Percentiles rank a stretch among this genome's conserved stretches.
Conservation (phyloP, 2,888 invertebrate species). For the Oxyscelio sp. region DNA sequence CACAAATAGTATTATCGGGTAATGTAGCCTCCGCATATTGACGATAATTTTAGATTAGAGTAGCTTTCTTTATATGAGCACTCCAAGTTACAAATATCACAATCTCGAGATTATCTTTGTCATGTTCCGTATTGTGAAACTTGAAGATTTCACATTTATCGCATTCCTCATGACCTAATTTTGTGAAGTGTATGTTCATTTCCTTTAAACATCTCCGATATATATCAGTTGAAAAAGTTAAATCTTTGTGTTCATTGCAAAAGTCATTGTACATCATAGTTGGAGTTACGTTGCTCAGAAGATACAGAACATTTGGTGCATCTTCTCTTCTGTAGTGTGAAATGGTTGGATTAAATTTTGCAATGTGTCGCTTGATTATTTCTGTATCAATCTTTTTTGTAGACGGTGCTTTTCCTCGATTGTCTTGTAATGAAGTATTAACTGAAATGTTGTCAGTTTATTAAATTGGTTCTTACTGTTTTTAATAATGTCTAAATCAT, state of each 20-base stretch:
- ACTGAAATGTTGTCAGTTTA: conserved; percentile 26
- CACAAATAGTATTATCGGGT: conserved; percentile 15
- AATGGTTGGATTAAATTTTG: conserved; percentile 36
- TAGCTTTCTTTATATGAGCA: conserved; percentile 9
- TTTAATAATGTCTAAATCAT: too few species aligned
- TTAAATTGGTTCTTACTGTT: too few species aligned
- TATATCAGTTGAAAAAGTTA: conserved; percentile 17
- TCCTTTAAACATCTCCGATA: conserved; percentile 42
- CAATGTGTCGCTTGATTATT: conserved; percentile 20
- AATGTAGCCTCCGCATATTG: conserved; percentile 9
- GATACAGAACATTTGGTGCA: conserved; percentile 40
- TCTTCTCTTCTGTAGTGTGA: conserved; percentile 48
- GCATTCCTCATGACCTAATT: conserved; percentile 46
- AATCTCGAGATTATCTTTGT: conserved; percentile 32
- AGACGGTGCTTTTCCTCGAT: conserved; percentile 19
- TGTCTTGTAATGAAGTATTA: neutral
- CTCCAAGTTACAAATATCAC: conserved; percentile 13
- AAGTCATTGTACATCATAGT: conserved; percentile 34
- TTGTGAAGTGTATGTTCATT: conserved; percentile 32
- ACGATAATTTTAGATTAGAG: conserved; percentile 21
- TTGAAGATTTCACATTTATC: conserved; percentile 43
- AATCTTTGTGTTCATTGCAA: conserved; percentile 9
- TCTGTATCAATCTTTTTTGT: conserved; percentile 10
- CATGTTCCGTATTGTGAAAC: conserved; percentile 20
- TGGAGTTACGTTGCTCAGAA: conserved; percentile 27